A percentile compares a stretch with the other conserved stretches of the same genome.
Evolutionary conservation across 2,888 invertebrate species (phyloP).

Genomic region (Lepidonotus clava): DNA sequence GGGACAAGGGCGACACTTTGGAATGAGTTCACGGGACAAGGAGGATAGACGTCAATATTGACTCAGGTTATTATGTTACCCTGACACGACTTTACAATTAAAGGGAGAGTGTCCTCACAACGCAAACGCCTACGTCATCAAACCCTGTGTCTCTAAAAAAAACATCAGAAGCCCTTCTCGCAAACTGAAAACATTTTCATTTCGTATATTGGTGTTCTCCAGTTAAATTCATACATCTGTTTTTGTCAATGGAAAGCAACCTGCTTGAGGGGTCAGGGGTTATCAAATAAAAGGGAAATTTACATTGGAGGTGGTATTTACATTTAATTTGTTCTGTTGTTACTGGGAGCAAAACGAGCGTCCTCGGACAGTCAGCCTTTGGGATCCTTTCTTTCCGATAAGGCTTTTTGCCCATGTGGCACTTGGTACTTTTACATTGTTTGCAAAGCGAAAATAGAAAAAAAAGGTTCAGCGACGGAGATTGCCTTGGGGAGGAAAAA

Average conservation of each 20-base stretch:
- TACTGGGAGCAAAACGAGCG: neutral
- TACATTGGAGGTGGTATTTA: neutral
- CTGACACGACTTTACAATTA: conserved; percentile 4
- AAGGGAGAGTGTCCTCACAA: no score
- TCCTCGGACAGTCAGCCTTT: neutral
- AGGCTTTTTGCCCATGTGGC: neutral
- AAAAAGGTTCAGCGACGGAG: no score
- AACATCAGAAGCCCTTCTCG: no score
- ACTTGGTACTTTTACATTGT: neutral
- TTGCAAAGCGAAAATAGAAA: neutral
- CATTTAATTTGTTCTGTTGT: neutral
- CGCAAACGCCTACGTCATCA: no score
- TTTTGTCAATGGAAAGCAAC: no score
- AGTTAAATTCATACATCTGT: neutral
- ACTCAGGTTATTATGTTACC: neutral
- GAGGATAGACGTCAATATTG: neutral
- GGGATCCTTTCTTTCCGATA: neutral
- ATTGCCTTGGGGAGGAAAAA: no score
- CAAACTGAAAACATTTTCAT: neutral
- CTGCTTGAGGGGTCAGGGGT: neutral
- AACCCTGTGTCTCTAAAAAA: no score
- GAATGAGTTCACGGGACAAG: no score
- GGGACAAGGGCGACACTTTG: neutral
- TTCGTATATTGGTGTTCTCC: neutral
- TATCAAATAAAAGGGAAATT: neutral